Base-by-base conservation (phyloP, 1,140 invertebrate genomes). In the Drosophila orena region DNA sequence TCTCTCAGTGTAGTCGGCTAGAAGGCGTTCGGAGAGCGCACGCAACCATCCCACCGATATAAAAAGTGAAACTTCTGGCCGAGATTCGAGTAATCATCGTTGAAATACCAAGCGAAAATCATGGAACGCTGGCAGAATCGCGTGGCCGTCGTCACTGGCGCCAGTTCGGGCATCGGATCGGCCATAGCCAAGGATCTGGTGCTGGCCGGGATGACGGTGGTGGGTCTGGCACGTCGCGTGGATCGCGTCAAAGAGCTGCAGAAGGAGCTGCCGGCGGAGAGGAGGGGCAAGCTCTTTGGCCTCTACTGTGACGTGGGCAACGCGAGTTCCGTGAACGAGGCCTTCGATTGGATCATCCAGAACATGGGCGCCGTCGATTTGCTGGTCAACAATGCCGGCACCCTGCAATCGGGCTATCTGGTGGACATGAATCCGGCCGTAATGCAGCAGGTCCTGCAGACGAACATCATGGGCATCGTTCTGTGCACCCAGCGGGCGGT, bases 351-450 rank as follows among this genome's bases (percentile, higher is more conserved):
- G 93, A 93, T 95, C 12, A 93, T 94, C 44, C 88, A 93, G 10
- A 93, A 94, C 2, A 91, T 95, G 34, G 95, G 95, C 4, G 94
- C 94, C 14, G 93, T 96, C 2, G 94, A 96, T 80, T 92, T 97
- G 2, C 92, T 96, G 46, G 93, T 97, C 27, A 97, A 97, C 81
- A 96, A 96, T 85, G 96, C 96, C 3, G 96, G 95, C 2, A 79
- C 95, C 0, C 75, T 93, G 6, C 64, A 84, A 84, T 4, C 71
- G 79, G 74, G 93, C 88, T 64, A 79, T 59, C 15, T 93, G 92
- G 74, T 92, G 78, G 50, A 72, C 91, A 75, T 79, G 88, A 27
- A 81, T 38, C n/a, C 83, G 59, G 38, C 80, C 15, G 58, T 89
- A 57, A 93, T 94, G 92, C 81, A 92, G 60, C 77, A 92, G 12